Conservation (phyloP, 1,140 invertebrate genomes). For the Panonychus citri region DNA sequence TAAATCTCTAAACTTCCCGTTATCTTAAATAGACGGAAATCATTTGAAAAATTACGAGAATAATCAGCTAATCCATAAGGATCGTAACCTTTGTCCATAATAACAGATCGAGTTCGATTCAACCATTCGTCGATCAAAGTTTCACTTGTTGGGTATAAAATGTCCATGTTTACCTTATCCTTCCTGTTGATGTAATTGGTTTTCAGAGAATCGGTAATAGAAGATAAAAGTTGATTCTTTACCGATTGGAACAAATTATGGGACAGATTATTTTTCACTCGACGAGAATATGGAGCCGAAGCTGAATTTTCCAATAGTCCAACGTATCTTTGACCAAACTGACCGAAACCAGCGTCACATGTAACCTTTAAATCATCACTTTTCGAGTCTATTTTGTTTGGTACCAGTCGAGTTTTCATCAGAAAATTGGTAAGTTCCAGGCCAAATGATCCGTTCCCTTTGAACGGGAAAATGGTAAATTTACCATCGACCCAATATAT, state of each 20-base stretch:
- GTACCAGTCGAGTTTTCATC: not conserved
- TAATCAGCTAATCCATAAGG: conserved; percentile 12
- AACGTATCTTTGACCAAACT: conserved; percentile 12
- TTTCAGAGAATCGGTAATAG: conserved; percentile 5
- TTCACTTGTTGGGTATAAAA: not conserved
- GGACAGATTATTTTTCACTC: not conserved
- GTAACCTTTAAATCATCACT: conserved; percentile 4
- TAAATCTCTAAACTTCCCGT: not conserved
- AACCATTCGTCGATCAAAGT: conserved; percentile 13
- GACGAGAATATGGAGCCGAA: conserved; percentile 9
- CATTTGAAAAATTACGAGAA: conserved; percentile 1
- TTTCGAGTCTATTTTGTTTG: not conserved
- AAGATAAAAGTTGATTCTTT: conserved; percentile 7
- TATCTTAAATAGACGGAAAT: conserved; percentile 2
- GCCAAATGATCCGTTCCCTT: conserved; percentile 13
- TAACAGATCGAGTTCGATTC: not conserved
- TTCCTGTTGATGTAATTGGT: conserved; percentile 7
- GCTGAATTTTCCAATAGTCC: conserved; percentile 5
- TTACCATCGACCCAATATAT: conserved; percentile 11
- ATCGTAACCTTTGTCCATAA: conserved; percentile 7
- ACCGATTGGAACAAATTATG: conserved; percentile 12
- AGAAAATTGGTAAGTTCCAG: conserved; percentile 12
- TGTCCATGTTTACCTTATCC: not conserved
- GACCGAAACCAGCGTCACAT: conserved; percentile 2
- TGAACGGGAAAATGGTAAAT: conserved; percentile 10